Evolutionary conservation across 1,140 invertebrate genomes (phyloP), one percentile per base, ranked within the genome.

Genomic region (Macrocentrus cingulum): DNA sequence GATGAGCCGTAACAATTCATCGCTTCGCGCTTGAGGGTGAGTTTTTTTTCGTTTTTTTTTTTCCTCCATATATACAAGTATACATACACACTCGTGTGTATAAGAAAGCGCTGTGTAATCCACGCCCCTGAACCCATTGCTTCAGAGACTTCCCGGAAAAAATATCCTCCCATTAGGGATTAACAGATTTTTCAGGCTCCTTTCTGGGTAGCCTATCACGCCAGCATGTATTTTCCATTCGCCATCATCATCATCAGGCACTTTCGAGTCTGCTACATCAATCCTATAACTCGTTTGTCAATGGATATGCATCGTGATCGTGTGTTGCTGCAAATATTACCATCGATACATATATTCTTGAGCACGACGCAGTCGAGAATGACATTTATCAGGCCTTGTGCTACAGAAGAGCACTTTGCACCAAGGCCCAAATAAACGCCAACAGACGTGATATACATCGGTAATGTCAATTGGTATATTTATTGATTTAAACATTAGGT

Each of bases 1-100:
- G 23, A 65, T 66, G 39, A 34, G 23, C 48, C 45, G 15, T 54
- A 44, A 16, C 39, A 59, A 54, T 37, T 60, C 36, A 37, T 60
- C 55, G 23, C 51, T 32, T 15, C 23, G 36, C 36, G 59, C 25
- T 16, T 44, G 50, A 64, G 51, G 64, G 66, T 68, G 37, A 64
- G 66, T 62, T 7, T 37, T 32, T n/a, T 2, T 5, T 19, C 4
- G 15, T 9, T 44, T 45, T 19, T 37, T 51, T 37, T 37, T 25
- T 45, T 11, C 32, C 15, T 46, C 23, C 1, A 18, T n/a, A 36
- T 20, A 34, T 32, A 34, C 1, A 44, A 13, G 4, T 13, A 44
- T 42, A 54, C 22, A 18, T 16, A 16, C 29, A 44, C 19, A 32
- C 16, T 42, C 29, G 13, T 41, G 23, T 41, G 37, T 22, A 41